These are phyloP conservation scores for Parelbella ahira DNA, from an alignment of 2,888 invertebrate species.

Conservation along the genomic window DNA sequence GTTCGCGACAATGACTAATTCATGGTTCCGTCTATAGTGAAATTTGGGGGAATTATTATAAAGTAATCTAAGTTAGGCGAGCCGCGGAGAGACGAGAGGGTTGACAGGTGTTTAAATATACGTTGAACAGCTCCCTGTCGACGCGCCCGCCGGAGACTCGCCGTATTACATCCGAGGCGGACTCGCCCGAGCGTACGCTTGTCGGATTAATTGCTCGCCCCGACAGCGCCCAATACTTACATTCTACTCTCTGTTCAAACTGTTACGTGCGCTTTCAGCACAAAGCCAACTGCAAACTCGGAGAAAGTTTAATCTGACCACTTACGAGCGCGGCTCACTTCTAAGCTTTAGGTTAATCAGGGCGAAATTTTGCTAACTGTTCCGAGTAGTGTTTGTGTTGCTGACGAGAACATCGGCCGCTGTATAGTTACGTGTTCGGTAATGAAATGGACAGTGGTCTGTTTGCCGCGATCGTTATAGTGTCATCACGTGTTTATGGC, in stretches of 20 bases:
- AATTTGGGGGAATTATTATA: slow-evolving; percentile 68
- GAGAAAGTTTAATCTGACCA: slow-evolving; percentile 25
- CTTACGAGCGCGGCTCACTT: slow-evolving; percentile 18
- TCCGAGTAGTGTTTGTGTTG: no score
- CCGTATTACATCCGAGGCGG: slow-evolving; percentile 50
- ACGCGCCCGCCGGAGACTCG: slow-evolving; percentile 43
- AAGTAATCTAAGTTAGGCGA: slow-evolving; percentile 76
- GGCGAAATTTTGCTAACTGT: no score
- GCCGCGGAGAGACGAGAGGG: slow-evolving; percentile 54
- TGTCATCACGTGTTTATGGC: slow-evolving; percentile 29
- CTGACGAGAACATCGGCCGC: no score
- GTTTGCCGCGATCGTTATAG: slow-evolving; percentile 22
- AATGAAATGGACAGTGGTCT: no score
- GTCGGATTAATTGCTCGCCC: slow-evolving; percentile 50
- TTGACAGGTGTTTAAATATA: slow-evolving; percentile 74
- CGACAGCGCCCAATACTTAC: slow-evolving; percentile 31
- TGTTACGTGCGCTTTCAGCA: slow-evolving; percentile 23
- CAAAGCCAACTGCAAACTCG: slow-evolving; percentile 17
- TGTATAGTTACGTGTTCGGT: no score
- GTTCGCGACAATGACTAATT: slow-evolving; percentile 62
- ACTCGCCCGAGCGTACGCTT: slow-evolving; percentile 52
- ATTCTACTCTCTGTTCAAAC: slow-evolving; percentile 25
- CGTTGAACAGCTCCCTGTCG: slow-evolving; percentile 45
- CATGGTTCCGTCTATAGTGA: slow-evolving; percentile 62
- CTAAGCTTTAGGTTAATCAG: slow-evolving; percentile 21